These are phyloP conservation scores for pig (Sus scrofa) DNA, from an alignment of 2,113 vertebrate genomes.

Conservation along the genomic window T2T-Sscrofa CM000817.6:59019501-59020000, in stretches of 20 bases:
- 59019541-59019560: neutral
- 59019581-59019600: neutral
- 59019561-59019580: neutral
- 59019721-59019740: neutral
- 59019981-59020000: neutral
- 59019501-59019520: neutral
- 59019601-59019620: neutral
- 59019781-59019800: neutral
- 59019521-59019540: neutral
- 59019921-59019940: neutral
- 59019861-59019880: neutral
- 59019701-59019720: neutral
- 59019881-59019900: neutral
- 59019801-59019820: neutral
- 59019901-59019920: neutral
- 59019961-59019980: neutral
- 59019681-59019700: too few relatives aligned
- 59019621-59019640: neutral
- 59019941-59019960: neutral
- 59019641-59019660: neutral
- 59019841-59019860: neutral
- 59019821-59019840: neutral
- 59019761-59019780: rapidly evolving
- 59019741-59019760: neutral
- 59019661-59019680: neutral